Base-by-base conservation (phyloP, 2,888 invertebrate species). In the Leucoma salicis region DNA sequence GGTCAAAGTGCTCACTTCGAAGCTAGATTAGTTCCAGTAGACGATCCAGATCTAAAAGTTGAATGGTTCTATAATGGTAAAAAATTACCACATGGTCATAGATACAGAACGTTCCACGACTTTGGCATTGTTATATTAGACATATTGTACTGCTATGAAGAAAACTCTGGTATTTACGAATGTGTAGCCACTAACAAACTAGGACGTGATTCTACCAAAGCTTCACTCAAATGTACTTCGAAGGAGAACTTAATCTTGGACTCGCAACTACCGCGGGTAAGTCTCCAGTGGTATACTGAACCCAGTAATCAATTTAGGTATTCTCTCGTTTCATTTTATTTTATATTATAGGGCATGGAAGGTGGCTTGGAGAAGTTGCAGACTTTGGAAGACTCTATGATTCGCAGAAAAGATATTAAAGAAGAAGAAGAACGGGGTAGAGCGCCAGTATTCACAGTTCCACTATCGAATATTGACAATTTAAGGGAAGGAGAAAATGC, bases 41-140 rank as follows among this genome's bases (percentile, higher is more conserved):
- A 96, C 45, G 99, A 99, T 89, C 98, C 99, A 3, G 96, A 97
- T 63, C 92, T 99, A 51, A 94, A 94, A 58, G 97, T 98, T 12
- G 98, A 98, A 82, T 98, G 98, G 98, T 97, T 94, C 81, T 97
- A 96, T 76, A 97, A 98, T 73, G 97, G 96, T 46, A 94, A 96
- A 78, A 97, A 97, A 75, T 86, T 98, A 60, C 96, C 97, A 1
- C 95, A 96, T 84, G 99, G 99, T 36, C 98, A 99, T 81, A 94
- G 99, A 57, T 99, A 98, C 82, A 94, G 98, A 63, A 98, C 98
- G 40, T 97, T 98, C 94, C 97, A 98, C 74, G 98, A 99, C 74
- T 99, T 99, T 78, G 98, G 98, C 48, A 96, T 97, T 70, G 98
- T 98, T 35, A 97, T 98, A 63, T 91, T 99, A 70, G 98, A 98